Evolutionary conservation across 2,113 vertebrate species (phyloP), one percentile per base, ranked within the genome.

Genomic region (Pleuronectes platessa): DNA sequence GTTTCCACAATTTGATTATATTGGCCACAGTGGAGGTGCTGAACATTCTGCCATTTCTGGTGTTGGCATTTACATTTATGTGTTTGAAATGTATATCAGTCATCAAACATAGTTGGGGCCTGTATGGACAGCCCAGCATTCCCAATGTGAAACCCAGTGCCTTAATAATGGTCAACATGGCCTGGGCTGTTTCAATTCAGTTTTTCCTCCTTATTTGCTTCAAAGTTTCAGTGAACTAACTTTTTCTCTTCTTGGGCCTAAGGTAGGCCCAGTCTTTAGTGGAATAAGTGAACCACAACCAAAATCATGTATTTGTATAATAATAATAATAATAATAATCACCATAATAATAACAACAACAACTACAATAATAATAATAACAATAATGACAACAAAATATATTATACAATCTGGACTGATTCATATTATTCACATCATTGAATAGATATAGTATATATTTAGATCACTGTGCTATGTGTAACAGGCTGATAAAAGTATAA

Each of bases 91-190:
- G 4, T 47, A 17, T n/a, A 60, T n/a, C 2, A 27, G 26, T 24
- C 55, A 42, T 1, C 18, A 11, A 3, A 21, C 1, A 54, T 11
- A n/a, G 17, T 7, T 5, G 11, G 15, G 76, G 61, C 71, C 76
- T 76, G 0, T 71, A 35, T 53, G 24, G 45, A 53, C 23, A 58
- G 67, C 67, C n/a, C 0, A 53, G 68, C 63, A 59, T 10, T 68
- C 21, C 55, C 71, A 76, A 76, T 75, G 75, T 79, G 82, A 73
- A 78, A 81, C 72, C 68, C 67, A 27, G 17, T 23, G 20, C 20
- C 35, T 63, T 1, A 1, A 0, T 21, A 23, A 58, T 3, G 7
- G 5, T n/a, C 1, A 23, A 42, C 40, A 42, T 42, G 40, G 18
- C 11, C 2, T 0, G 15, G 15, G 1, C 24, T 35, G 62, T 49